Percentiles rank a stretch among this genome's conserved stretches.
phyloP scores from a whole-genome alignment of 2,113 vertebrate species.

The Poeciliopsis retropinna region DNA sequence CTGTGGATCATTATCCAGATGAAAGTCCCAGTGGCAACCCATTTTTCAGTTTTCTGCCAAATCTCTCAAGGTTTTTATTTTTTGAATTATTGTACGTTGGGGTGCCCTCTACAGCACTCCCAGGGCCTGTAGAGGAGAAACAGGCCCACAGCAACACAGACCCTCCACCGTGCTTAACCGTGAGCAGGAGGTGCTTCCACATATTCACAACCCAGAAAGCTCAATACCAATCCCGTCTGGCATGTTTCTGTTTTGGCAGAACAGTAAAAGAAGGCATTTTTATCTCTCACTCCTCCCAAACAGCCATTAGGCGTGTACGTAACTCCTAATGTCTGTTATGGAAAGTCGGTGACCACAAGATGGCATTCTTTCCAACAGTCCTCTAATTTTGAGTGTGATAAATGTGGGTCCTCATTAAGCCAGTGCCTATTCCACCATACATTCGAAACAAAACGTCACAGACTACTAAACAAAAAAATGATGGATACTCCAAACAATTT shows the following conservation, averaged over 20 bases:
- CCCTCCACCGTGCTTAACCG: background rate
- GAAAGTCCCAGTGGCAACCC: background rate
- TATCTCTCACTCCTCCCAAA: background rate
- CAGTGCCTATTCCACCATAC: no score
- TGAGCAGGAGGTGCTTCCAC: background rate
- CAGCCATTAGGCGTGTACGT: background rate
- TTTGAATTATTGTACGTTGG: background rate
- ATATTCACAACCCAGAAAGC: background rate
- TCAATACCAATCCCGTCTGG: background rate
- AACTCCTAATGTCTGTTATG: background rate
- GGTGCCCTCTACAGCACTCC: background rate
- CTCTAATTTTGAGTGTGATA: background rate
- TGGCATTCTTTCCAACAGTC: background rate
- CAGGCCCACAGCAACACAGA: background rate
- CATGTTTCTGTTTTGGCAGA: no score
- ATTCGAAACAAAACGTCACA: background rate
- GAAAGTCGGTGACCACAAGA: background rate
- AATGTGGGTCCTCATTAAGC: background rate
- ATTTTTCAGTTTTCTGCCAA: background rate
- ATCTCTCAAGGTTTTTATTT: background rate
- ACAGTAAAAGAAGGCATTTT: background rate
- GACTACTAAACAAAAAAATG: background rate
- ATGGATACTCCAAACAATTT: background rate
- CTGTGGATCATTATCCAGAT: background rate
- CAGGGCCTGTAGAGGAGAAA: background rate